Conservation (phyloP, 2,797 vertebrate genomes). For the Hoplostethus mediterraneus region DNA sequence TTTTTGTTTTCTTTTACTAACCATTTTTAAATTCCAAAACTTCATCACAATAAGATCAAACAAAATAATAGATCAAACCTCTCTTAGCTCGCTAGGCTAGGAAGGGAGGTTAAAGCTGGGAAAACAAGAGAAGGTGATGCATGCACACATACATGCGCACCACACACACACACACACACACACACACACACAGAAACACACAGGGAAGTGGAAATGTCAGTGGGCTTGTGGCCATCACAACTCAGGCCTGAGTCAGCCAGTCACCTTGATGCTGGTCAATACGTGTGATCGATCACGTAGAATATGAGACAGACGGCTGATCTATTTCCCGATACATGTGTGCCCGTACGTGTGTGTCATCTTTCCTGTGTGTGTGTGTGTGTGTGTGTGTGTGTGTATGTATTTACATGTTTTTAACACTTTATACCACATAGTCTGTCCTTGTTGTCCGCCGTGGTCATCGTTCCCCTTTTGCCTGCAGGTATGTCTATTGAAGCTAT, state of each 20-base stretch:
- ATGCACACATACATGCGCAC: too few species aligned
- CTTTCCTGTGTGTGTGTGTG: neutral
- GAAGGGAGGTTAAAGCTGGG: conserved; percentile 36
- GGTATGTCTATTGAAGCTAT: conserved; percentile 2
- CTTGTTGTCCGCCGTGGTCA: conserved; percentile 11
- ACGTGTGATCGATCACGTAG: conserved; percentile 31
- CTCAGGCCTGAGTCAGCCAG: conserved; percentile 14
- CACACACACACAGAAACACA: conserved; percentile 8
- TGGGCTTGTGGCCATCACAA: conserved; percentile 32
- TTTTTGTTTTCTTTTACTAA: conserved; percentile 46
- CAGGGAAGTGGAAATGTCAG: conserved; percentile 33
- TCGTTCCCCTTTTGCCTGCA: conserved; percentile 19
- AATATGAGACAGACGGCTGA: conserved; percentile 5
- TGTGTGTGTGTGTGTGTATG: neutral
- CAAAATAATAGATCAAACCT: conserved; percentile 58
- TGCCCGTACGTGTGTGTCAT: neutral
- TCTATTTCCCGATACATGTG: neutral
- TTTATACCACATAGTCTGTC: neutral
- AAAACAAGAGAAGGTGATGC: conserved; percentile 11
- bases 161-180: conserved; percentile 16
- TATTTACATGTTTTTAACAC: neutral
- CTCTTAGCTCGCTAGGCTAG: conserved; percentile 34
- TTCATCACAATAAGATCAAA: conserved; percentile 29
- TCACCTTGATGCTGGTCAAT: conserved; percentile 25
- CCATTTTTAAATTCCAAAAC: neutral